Percentiles rank a stretch among this genome's conserved stretches.
phyloP scores from a whole-genome alignment of 2,113 vertebrate genomes.

The Xenus cinereus region DNA sequence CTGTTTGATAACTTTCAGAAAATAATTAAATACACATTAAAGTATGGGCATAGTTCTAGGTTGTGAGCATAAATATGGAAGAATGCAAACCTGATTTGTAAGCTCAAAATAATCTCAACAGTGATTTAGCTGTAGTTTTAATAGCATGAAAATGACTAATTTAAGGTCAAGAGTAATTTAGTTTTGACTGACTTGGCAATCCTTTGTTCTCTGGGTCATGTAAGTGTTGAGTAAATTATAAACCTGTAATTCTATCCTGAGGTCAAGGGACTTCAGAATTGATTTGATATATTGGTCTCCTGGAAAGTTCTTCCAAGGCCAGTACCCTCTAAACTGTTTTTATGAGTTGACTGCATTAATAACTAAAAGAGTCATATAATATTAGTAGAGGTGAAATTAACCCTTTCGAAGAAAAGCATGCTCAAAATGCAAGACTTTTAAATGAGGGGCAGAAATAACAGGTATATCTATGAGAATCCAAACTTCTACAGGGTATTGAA shows the following conservation, averaged over 20 bases:
- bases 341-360: constrained; percentile 50
- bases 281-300: constrained; percentile 56
- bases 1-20: neutral
- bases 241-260: constrained; percentile 58
- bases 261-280: constrained; percentile 54
- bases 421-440: neutral
- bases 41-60: neutral
- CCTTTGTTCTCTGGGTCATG: constrained; percentile 59
- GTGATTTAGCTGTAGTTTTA: neutral
- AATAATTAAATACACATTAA: neutral
- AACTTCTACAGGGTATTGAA: neutral
- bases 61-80: neutral
- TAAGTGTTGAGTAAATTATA: constrained; percentile 66
- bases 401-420: neutral
- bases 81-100: neutral
- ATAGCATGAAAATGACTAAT: constrained; percentile 44
- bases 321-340: constrained; percentile 27
- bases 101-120: neutral
- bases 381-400: constrained; percentile 5
- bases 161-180: constrained; percentile 51
- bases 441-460: neutral
- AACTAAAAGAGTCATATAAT: constrained; percentile 39
- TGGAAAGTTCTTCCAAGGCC: constrained; percentile 52
- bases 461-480: neutral
- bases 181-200: constrained; percentile 45